These are phyloP conservation scores for Phocoena phocoena DNA, from an alignment of 2,113 vertebrate species.

Conservation along the genomic window DNA sequence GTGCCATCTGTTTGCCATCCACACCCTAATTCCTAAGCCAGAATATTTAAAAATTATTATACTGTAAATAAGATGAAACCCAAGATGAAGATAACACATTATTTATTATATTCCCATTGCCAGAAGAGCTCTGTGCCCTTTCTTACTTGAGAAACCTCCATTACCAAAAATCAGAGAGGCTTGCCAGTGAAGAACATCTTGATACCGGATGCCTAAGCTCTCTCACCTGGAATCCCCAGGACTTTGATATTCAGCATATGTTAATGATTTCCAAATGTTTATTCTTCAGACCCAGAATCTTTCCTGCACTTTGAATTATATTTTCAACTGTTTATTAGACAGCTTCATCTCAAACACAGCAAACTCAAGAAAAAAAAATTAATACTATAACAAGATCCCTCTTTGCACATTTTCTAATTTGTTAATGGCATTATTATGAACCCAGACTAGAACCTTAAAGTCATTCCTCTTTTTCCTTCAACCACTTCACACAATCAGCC, in stretches of 20 bases:
- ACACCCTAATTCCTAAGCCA: not conserved
- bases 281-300: not conserved
- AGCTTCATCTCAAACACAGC: not conserved
- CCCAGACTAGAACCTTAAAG: not conserved
- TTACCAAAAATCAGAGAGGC: not conserved
- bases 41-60: slow-evolving; percentile 33
- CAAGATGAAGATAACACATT: not conserved
- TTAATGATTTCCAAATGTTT: not conserved
- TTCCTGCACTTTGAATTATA: not conserved
- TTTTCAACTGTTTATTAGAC: not conserved
- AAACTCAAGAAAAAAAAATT: not conserved
- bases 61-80: not conserved
- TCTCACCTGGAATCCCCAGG: not conserved
- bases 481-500: not conserved
- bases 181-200: not conserved
- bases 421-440: not conserved
- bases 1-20: not conserved
- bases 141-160: not conserved
- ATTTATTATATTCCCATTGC: not conserved
- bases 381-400: not conserved
- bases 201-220: not conserved
- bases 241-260: not conserved
- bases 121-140: not conserved
- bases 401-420: not conserved
- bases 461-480: not conserved